A percentile compares a stretch with the other conserved stretches of the same genome.
These are phyloP conservation scores for Caracal caracal DNA, from an alignment of 2,113 vertebrate species.

Conservation along the genomic window DNA sequence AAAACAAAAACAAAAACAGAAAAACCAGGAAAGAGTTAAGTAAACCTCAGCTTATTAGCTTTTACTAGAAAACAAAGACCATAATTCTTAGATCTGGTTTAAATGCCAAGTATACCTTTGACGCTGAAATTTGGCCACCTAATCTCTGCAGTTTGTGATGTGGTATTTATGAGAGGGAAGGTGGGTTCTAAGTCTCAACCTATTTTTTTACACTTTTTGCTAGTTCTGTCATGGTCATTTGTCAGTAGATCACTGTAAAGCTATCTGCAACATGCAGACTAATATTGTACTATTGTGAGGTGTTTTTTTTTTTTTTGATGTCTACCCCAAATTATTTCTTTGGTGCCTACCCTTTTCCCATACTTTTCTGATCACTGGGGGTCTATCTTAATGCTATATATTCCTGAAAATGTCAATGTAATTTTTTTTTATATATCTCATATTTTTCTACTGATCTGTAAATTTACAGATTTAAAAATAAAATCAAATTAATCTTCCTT, in stretches of 20 bases:
- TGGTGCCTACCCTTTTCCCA: slow-evolving; percentile 12
- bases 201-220: slow-evolving; percentile 43
- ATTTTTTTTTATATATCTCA: slow-evolving; percentile 30
- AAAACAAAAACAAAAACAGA: background rate
- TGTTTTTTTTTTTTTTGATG: background rate
- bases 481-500: background rate
- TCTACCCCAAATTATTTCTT: slow-evolving; percentile 51
- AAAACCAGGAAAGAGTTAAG: slow-evolving; percentile 75
- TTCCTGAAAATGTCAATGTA: slow-evolving; percentile 45
- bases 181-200: slow-evolving; percentile 42
- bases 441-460: slow-evolving; percentile 38
- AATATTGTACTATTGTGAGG: background rate
- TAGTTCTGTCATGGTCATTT: slow-evolving; percentile 29
- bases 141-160: slow-evolving; percentile 57
- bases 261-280: slow-evolving; percentile 1
- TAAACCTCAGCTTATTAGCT: slow-evolving; percentile 80
- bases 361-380: slow-evolving; percentile 21
- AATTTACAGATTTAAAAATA: slow-evolving; percentile 19
- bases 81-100: slow-evolving; percentile 62
- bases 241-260: slow-evolving; percentile 6
- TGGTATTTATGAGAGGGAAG: slow-evolving; percentile 53
- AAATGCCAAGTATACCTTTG: slow-evolving; percentile 72
- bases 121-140: slow-evolving; percentile 66
- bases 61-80: slow-evolving; percentile 75
- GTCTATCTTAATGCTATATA: background rate